Evolutionary conservation across 2,113 vertebrate species (phyloP).

Genomic region (Dasyprocta punctata): DNA sequence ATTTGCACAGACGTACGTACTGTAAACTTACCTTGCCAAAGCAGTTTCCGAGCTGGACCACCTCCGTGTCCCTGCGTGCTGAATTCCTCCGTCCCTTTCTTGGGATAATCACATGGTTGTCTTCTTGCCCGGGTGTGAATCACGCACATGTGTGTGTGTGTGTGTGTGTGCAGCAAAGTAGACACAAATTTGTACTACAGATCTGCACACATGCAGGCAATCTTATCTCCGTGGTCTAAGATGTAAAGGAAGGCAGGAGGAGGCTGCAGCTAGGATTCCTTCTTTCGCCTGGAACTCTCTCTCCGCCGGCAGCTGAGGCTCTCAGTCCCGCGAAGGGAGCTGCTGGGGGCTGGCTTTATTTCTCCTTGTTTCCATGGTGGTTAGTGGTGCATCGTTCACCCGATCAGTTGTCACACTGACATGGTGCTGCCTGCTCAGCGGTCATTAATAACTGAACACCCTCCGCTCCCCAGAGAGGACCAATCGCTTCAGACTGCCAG

Average conservation of each 20-base stretch:
- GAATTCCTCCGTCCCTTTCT: conserved; percentile 81
- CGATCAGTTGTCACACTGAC: conserved; percentile 90
- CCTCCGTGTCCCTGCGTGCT: conserved; percentile 75
- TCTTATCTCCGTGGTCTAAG: conserved; percentile 79
- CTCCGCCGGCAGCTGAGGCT: conserved; percentile 76
- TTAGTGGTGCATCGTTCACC: conserved; percentile 89
- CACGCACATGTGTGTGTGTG: conserved; percentile 51
- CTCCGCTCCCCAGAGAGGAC: conserved; percentile 89
- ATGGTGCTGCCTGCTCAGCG: conserved; percentile 91
- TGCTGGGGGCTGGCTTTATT: conserved; percentile 81
- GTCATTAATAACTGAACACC: conserved; percentile 91
- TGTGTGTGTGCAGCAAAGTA: conserved; percentile 41
- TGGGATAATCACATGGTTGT: conserved; percentile 81
- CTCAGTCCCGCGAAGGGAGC: conserved; percentile 84
- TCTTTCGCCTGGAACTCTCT: conserved; percentile 81
- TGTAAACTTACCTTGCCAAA: conserved; percentile 86
- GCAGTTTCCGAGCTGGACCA: conserved; percentile 77
- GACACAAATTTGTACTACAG: conserved; percentile 35
- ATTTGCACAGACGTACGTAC: conserved; percentile 46
- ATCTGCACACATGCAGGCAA: conserved; percentile 42
- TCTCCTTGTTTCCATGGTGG: conserved; percentile 89
- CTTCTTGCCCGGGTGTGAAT: conserved; percentile 73
- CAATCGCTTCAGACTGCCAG: conserved; percentile 86
- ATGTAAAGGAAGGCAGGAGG: conserved; percentile 52
- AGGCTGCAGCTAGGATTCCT: conserved; percentile 82